Evolutionary conservation across 2,888 invertebrate genomes (phyloP).

Genomic region (Rambutsinella grinnellia): DNA sequence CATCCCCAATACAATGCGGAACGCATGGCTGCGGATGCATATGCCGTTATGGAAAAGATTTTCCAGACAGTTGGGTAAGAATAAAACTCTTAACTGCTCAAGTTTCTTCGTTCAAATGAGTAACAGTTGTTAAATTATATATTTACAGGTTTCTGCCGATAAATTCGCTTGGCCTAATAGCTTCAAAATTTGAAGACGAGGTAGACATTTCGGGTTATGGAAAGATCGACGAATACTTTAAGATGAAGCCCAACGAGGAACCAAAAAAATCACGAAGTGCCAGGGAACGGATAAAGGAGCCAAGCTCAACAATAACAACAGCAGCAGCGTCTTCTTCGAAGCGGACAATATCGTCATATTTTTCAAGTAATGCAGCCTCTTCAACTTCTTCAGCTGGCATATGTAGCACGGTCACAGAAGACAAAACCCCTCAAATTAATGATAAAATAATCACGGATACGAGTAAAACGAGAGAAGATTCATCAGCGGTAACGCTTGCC

Average conservation of each 20-base stretch:
- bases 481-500: too few relatives aligned
- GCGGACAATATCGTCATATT: not conserved
- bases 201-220: slow-evolving; percentile 32
- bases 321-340: too few relatives aligned
- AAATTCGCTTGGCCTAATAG: slow-evolving; percentile 68
- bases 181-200: slow-evolving; percentile 68
- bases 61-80: slow-evolving; percentile 57
- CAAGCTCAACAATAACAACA: too few relatives aligned
- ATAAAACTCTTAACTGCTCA: not conserved
- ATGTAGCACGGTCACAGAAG: too few relatives aligned
- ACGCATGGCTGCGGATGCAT: slow-evolving; percentile 77
- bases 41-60: slow-evolving; percentile 77
- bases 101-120: slow-evolving; percentile 27
- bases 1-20: slow-evolving; percentile 77
- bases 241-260: not conserved
- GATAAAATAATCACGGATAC: too few relatives aligned
- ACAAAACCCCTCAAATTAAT: too few relatives aligned
- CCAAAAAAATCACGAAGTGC: not conserved
- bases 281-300: too few relatives aligned
- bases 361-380: not conserved
- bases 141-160: slow-evolving; percentile 69
- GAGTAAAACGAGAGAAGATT: too few relatives aligned
- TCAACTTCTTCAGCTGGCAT: not conserved
- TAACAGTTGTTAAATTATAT: not conserved
- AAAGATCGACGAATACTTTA: slow-evolving; percentile 60